phyloP scores from a whole-genome alignment of 2,888 invertebrate species.

The Drepanosiphum platanoidis region DNA sequence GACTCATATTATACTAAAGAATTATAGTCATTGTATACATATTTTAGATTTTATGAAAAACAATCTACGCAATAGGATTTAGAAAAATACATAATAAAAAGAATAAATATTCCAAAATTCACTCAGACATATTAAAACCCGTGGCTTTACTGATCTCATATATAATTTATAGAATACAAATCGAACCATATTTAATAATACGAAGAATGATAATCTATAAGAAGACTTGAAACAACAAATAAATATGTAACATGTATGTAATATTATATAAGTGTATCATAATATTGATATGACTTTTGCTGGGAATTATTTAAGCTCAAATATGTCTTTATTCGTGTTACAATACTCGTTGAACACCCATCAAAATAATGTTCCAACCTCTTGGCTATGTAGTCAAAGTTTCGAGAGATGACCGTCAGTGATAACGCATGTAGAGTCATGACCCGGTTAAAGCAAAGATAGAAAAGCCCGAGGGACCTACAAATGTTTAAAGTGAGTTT shows the following conservation, averaged over 20 bases:
- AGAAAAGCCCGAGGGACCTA: conserved; percentile 14
- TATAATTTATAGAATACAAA: not conserved
- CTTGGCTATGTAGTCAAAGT: conserved; percentile 2
- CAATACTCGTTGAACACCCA: not conserved
- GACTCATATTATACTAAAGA: not conserved
- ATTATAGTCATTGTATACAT: not conserved
- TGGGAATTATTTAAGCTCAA: not conserved
- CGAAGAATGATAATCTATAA: not conserved
- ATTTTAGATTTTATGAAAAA: not conserved
- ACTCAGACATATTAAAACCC: not conserved
- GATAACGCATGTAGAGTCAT: conserved; percentile 35
- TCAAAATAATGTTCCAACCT: conserved; percentile 15
- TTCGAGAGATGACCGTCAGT: conserved; percentile 44
- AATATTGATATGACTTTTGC: not conserved
- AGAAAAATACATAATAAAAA: not conserved
- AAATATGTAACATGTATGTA: not conserved
- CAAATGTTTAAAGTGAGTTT: not conserved
- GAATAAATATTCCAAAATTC: not conserved
- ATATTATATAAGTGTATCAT: too few species aligned
- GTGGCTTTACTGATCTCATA: not conserved
- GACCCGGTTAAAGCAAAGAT: conserved; percentile 34
- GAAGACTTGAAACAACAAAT: too few species aligned
- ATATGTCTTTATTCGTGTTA: not conserved
- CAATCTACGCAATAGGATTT: not conserved
- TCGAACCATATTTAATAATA: not conserved